A percentile compares a stretch with the other conserved stretches of the same genome.
phyloP scores from a whole-genome alignment of 2,888 invertebrate species.

The Aphodius sticticus region DNA sequence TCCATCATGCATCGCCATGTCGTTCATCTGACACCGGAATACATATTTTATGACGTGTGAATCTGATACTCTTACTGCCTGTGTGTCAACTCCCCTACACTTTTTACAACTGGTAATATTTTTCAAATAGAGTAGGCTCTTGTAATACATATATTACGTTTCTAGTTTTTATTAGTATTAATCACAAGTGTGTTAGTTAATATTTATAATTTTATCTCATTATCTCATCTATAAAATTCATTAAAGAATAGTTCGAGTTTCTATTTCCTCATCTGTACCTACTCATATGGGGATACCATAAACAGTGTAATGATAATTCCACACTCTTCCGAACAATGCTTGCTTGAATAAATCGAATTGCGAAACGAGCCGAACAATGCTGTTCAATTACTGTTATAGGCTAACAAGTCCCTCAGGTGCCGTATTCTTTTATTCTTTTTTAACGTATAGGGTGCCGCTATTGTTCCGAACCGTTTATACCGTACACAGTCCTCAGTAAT shows the following conservation, averaged over 20 bases:
- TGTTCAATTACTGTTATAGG: constrained; percentile 4
- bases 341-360: constrained; percentile 4
- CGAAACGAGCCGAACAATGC: neutral
- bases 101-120: neutral
- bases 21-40: neutral
- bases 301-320: constrained; percentile 4
- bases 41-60: neutral
- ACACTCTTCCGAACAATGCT: neutral
- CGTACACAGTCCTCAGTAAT: neutral
- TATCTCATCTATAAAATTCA: neutral
- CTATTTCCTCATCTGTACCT: neutral
- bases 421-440: neutral
- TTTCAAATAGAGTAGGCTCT: neutral
- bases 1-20: neutral
- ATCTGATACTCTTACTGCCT: neutral
- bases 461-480: neutral
- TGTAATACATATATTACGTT: neutral
- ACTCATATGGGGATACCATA: neutral
- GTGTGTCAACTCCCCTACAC: neutral
- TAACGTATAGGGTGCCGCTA: constrained; percentile 4
- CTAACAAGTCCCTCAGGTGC: constrained; percentile 4
- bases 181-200: neutral
- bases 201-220: neutral
- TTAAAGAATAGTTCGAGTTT: neutral
- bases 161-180: neutral